Conservation (phyloP, 1,140 invertebrate genomes). For the Drosophila nasuta region DNA sequence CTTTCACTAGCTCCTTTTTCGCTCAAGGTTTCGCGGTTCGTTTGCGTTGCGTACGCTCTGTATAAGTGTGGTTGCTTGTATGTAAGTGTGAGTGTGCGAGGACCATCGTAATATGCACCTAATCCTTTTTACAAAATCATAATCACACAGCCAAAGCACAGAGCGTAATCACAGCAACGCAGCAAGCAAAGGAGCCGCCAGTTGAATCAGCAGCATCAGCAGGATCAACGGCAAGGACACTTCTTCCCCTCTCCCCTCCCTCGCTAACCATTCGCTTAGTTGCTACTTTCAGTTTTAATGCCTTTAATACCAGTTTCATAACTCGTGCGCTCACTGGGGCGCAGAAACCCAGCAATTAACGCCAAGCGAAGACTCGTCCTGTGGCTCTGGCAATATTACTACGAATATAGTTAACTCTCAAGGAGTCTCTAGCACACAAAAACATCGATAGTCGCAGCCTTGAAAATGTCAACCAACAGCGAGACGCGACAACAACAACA, state of each 20-base stretch:
- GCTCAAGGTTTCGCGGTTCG: constrained; percentile 74
- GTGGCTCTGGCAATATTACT: not conserved
- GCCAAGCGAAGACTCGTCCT: constrained; percentile 31
- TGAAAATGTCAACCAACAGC: constrained; percentile 18
- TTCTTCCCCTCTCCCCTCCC: constrained; percentile 19
- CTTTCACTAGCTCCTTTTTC: constrained; percentile 46
- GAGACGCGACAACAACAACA: not conserved
- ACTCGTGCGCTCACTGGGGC: constrained; percentile 76
- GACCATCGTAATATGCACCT: constrained; percentile 75
- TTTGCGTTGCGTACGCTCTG: constrained; percentile 55
- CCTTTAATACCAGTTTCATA: constrained; percentile 78
- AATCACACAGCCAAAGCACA: constrained; percentile 64
- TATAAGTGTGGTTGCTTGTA: constrained; percentile 4
- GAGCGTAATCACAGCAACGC: constrained; percentile 76
- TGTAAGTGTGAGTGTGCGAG: constrained; percentile 22
- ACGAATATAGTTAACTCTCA: constrained; percentile 16
- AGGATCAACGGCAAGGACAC: constrained; percentile 56
- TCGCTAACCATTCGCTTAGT: constrained; percentile 66
- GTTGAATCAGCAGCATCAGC: constrained; percentile 15
- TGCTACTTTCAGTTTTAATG: constrained; percentile 60
- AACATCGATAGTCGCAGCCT: constrained; percentile 40
- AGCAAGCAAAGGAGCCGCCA: constrained; percentile 21
- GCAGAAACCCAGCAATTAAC: constrained; percentile 73
- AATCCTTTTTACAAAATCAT: constrained; percentile 82
- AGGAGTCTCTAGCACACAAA: constrained; percentile 3